Percentiles rank a stretch among this genome's conserved stretches.
These are phyloP conservation scores for Eulithis testata DNA, from an alignment of 2,888 invertebrate genomes.

Conservation along the genomic window DNA sequence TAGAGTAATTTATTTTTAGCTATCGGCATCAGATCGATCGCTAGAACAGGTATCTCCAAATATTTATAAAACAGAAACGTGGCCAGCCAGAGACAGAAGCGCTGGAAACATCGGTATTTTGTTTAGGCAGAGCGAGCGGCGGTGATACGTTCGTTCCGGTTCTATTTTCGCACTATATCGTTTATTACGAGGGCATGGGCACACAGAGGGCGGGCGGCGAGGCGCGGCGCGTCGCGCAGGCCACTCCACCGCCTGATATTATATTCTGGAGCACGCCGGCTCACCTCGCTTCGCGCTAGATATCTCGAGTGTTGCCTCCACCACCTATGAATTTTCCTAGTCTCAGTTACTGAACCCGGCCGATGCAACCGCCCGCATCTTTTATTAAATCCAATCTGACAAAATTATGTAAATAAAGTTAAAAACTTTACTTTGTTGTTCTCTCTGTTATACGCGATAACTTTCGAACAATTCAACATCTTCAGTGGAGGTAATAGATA, in stretches of 20 bases:
- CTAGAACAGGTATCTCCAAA: slow-evolving; percentile 53
- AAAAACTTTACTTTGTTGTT: slow-evolving; percentile 1
- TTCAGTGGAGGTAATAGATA: slow-evolving; percentile 18
- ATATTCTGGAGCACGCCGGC: slow-evolving; percentile 84
- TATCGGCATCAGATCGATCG: slow-evolving; percentile 66
- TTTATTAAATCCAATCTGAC: slow-evolving; percentile 50
- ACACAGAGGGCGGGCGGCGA: slow-evolving; percentile 55
- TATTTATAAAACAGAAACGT: slow-evolving; percentile 69
- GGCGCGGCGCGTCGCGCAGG: slow-evolving; percentile 60
- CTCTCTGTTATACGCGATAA: background rate
- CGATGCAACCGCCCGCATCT: slow-evolving; percentile 77
- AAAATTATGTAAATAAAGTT: slow-evolving; percentile 30
- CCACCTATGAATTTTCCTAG: slow-evolving; percentile 81
- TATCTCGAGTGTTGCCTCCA: slow-evolving; percentile 82
- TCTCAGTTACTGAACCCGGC: slow-evolving; percentile 74
- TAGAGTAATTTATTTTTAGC: slow-evolving; percentile 12
- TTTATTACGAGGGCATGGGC: slow-evolving; percentile 74
- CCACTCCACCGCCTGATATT: slow-evolving; percentile 81
- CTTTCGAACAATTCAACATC: slow-evolving; percentile 7
- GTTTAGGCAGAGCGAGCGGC: slow-evolving; percentile 66
- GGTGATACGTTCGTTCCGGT: slow-evolving; percentile 60
- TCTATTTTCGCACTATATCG: slow-evolving; percentile 82
- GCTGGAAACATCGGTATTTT: slow-evolving; percentile 73
- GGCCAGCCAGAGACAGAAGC: slow-evolving; percentile 64
- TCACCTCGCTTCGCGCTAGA: slow-evolving; percentile 81